A percentile compares a stretch with the other conserved stretches of the same genome.
These are phyloP conservation scores for Tromatobia lineatoria DNA, from an alignment of 2,888 invertebrate genomes.

Conservation along the genomic window DNA sequence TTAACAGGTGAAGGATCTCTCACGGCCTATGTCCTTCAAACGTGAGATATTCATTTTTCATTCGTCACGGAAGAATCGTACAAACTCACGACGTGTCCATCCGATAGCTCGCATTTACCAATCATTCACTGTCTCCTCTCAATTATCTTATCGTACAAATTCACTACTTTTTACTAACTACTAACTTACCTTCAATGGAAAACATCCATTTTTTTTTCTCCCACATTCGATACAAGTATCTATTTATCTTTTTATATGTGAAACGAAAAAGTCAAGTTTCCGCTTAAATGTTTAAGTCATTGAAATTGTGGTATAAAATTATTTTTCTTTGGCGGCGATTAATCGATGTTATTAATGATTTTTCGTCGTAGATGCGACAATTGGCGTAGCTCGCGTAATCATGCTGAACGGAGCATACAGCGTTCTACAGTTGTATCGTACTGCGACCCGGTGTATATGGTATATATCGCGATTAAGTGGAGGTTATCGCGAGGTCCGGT, in stretches of 20 bases:
- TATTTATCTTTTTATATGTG: too few relatives aligned
- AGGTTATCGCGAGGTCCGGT: slow-evolving; percentile 70
- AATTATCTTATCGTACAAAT: background rate
- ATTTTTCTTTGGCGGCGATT: background rate
- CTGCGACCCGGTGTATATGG: slow-evolving; percentile 25
- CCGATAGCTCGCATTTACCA: background rate
- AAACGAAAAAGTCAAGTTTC: background rate
- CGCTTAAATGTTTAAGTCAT: background rate
- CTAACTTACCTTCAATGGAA: too few relatives aligned
- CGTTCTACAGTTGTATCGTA: slow-evolving; percentile 25
- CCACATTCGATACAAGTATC: background rate
- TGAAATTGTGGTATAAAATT: background rate
- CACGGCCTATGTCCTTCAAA: background rate
- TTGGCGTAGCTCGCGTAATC: slow-evolving; percentile 14
- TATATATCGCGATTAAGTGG: slow-evolving; percentile 67
- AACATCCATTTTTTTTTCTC: too few relatives aligned
- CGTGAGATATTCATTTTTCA: background rate
- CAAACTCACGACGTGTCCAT: background rate
- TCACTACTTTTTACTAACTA: background rate
- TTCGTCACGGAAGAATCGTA: background rate
- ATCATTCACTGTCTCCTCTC: background rate
- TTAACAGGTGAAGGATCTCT: slow-evolving; percentile 29
- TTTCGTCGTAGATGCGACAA: too few relatives aligned
- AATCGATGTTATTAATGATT: too few relatives aligned
- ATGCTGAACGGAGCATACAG: background rate